These are phyloP conservation scores for Monomorium pharaonis DNA, from an alignment of 1,140 invertebrate genomes.

Conservation along the genomic window DNA sequence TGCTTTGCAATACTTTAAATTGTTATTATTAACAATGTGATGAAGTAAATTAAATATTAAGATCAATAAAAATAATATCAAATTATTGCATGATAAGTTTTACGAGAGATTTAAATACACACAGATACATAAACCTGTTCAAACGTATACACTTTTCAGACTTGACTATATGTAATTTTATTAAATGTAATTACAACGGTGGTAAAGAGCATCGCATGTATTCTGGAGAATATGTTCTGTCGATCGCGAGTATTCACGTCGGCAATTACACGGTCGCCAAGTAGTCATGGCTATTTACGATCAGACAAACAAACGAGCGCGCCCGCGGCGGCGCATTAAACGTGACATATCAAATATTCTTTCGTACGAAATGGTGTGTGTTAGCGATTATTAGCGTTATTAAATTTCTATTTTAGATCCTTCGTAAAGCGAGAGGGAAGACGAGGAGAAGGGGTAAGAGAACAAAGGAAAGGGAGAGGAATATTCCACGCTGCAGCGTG, in stretches of 20 bases:
- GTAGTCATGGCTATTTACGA: constrained; percentile 25
- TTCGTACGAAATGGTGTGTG: background rate
- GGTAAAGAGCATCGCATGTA: background rate
- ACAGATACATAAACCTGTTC: background rate
- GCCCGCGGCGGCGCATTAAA: background rate
- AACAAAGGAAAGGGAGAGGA: background rate
- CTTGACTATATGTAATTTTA: background rate
- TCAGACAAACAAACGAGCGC: constrained; percentile 20
- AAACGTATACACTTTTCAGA: background rate
- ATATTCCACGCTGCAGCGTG: background rate
- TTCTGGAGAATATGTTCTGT: constrained; percentile 1
- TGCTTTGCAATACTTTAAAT: background rate
- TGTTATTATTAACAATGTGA: no score
- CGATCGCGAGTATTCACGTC: background rate
- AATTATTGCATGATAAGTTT: background rate
- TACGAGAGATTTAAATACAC: background rate
- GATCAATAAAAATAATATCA: no score
- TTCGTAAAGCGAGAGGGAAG: background rate
- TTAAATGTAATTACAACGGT: background rate
- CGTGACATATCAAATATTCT: background rate
- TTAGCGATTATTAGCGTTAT: background rate
- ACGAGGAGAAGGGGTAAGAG: no score
- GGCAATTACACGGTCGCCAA: constrained; percentile 38
- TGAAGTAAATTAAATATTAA: no score
- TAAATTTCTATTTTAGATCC: background rate